Conservation (phyloP, 2,888 invertebrate genomes). For the Masnerella sp. region DNA sequence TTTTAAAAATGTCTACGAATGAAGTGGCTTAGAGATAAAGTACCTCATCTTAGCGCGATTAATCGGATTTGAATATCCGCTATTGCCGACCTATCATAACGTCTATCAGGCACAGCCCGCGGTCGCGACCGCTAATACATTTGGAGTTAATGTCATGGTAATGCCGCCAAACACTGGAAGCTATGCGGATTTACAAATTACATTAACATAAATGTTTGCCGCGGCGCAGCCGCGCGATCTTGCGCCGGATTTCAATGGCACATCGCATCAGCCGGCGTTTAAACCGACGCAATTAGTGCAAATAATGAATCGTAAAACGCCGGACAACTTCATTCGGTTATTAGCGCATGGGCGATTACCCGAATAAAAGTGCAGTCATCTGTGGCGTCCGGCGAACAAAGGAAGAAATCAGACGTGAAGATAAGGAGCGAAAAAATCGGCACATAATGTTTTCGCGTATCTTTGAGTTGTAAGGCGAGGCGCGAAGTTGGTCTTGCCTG, state of each 20-base stretch:
- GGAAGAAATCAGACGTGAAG: conserved; percentile 39
- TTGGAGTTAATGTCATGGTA: conserved; percentile 30
- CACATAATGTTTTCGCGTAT: conserved; percentile 56
- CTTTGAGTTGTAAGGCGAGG: conserved; percentile 47
- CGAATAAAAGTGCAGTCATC: conserved; percentile 25
- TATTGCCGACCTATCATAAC: conserved; percentile 16
- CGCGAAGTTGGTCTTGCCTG: conserved; percentile 44
- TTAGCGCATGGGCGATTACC: conserved; percentile 29
- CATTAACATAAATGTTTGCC: conserved; percentile 45
- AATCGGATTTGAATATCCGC: background rate
- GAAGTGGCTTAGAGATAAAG: too few species aligned
- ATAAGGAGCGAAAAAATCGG: conserved; percentile 49
- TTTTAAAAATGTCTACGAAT: too few species aligned
- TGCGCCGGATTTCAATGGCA: too few species aligned
- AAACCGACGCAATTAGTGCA: conserved; percentile 28
- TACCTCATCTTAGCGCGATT: too few species aligned
- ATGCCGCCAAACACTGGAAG: conserved; percentile 25
- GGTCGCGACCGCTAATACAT: conserved; percentile 1
- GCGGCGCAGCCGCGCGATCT: too few species aligned
- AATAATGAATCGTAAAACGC: conserved; percentile 42
- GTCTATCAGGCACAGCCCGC: conserved; percentile 17
- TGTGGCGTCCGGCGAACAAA: conserved; percentile 35
- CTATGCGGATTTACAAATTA: conserved; percentile 27
- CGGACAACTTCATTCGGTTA: conserved; percentile 53
- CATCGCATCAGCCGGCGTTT: conserved; percentile 10